These are phyloP conservation scores for Esperia sulphurella DNA, from an alignment of 2,888 invertebrate genomes.

Conservation along the genomic window DNA sequence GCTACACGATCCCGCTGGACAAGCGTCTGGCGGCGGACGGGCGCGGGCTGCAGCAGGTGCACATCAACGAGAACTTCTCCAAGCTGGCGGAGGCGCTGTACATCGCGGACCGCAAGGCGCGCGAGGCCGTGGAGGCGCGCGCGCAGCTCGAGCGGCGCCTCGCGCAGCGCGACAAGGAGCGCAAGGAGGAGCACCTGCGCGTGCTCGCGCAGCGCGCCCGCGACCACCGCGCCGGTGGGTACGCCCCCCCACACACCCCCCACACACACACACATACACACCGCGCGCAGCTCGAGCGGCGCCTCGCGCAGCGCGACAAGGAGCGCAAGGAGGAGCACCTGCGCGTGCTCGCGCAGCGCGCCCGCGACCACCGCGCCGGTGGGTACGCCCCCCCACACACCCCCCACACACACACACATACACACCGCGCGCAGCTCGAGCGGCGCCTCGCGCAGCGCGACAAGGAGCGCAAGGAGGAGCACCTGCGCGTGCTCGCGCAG, in stretches of 20 bases:
- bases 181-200: conserved; percentile 96
- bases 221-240: conserved; percentile 94
- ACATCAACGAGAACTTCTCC: conserved; percentile 99
- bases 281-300: conserved; percentile 96
- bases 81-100: conserved; percentile 98
- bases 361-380: conserved; percentile 96
- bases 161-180: conserved; percentile 98
- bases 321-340: conserved; percentile 98
- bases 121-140: conserved; percentile 98
- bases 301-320: conserved; percentile 98
- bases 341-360: conserved; percentile 94
- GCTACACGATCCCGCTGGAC: conserved; percentile 98
- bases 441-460: conserved; percentile 98
- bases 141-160: conserved; percentile 97
- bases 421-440: conserved; percentile 96
- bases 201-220: conserved; percentile 96
- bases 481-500: conserved; percentile 94
- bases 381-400: conserved; percentile 54
- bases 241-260: too few relatives aligned
- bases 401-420: too few relatives aligned
- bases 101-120: conserved; percentile 96
- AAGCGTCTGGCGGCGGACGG: conserved; percentile 99
- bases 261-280: too few relatives aligned
- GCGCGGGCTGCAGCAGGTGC: conserved; percentile 96
- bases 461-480: conserved; percentile 98